Evolutionary conservation across 2,113 vertebrate species (phyloP), one percentile per base, ranked within the genome.

Genomic region (Stegastes partitus): DNA sequence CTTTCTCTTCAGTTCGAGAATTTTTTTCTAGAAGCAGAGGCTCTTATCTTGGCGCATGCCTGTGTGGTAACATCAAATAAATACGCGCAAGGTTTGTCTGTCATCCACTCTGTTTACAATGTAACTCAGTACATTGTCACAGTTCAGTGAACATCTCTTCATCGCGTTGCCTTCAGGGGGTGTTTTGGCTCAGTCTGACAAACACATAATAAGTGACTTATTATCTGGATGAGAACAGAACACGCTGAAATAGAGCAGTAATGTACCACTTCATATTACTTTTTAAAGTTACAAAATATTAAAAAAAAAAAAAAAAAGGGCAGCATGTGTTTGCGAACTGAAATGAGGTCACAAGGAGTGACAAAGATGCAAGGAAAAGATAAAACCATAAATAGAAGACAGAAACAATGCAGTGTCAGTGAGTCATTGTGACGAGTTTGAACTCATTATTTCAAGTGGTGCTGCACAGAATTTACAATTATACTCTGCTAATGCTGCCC

Each of bases 141-240:
- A 57, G 74, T 63, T 86, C 86, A 78, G 62, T 71, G 76, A 79
- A 78, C 66, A 83, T 80, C 71, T 42, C 68, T 86, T 82, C 61
- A 75, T 28, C 5, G 4, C 8, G 18, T 28, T 73, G 72, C 74
- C 71, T 82, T 62, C 53, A 67, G 76, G 74, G 51, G 4, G 37
- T n/a, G n/a, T 73, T 73, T n/a, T 8, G 58, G 25, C 63, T 78
- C 45, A 31, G 39, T 49, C 51, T 67, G 62, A 65, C 73, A 72
- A 78, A 84, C 62, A 51, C 21, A 28, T 37, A 42, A 67, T 45
- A 67, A 81, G 8, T 59, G 47, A 51, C 59, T 69, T 80, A 55
- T 81, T 58, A 75, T 75, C 47, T 22, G 2, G 2, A 53, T 3
- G 54, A 80, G 62, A 22, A 65, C 12, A 54, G 64, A 72, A 50